These are phyloP conservation scores for Dimorphilus gyrociliatus DNA, from an alignment of 2,888 invertebrate genomes.

Conservation along the genomic window DNA sequence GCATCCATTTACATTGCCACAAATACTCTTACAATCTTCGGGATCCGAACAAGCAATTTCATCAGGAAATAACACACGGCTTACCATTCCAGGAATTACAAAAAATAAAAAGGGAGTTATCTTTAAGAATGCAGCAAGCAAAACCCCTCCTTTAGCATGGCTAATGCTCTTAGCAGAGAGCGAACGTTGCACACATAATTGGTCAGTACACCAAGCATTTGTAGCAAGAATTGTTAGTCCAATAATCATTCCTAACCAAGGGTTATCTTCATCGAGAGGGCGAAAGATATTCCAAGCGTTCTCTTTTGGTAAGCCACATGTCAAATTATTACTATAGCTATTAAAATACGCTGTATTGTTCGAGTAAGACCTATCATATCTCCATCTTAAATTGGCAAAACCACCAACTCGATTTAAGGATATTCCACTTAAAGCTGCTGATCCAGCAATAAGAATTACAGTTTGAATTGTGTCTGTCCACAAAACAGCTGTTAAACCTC, in stretches of 20 bases:
- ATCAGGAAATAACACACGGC: constrained; percentile 9
- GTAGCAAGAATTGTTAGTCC: constrained; percentile 11
- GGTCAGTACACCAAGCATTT: constrained; percentile 15
- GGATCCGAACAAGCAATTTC: constrained; percentile 11
- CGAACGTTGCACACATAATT: constrained; percentile 15
- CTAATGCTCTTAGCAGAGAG: constrained; percentile 12
- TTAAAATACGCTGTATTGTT: constrained; percentile 17
- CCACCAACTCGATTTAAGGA: constrained; percentile 36
- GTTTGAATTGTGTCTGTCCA: constrained; percentile 38
- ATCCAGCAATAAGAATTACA: constrained; percentile 40
- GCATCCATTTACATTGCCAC: constrained; percentile 11
- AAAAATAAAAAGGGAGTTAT: constrained; percentile 12
- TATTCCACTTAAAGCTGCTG: constrained; percentile 35
- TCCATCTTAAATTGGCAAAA: constrained; percentile 30
- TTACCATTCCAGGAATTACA: constrained; percentile 14
- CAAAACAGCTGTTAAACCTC: constrained; percentile 13
- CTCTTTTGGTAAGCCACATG: constrained; percentile 10
- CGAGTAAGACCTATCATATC: constrained; percentile 34
- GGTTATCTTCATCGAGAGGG: constrained; percentile 6
- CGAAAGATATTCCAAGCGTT: constrained; percentile 12
- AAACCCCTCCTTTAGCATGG: constrained; percentile 12
- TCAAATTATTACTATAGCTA: constrained; percentile 1
- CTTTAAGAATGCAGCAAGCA: constrained; percentile 13
- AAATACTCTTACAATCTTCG: constrained; percentile 8
- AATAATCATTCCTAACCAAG: constrained; percentile 12